Evolutionary conservation across 1,140 invertebrate genomes (phyloP).

Genomic region (Aphidius ervi): DNA sequence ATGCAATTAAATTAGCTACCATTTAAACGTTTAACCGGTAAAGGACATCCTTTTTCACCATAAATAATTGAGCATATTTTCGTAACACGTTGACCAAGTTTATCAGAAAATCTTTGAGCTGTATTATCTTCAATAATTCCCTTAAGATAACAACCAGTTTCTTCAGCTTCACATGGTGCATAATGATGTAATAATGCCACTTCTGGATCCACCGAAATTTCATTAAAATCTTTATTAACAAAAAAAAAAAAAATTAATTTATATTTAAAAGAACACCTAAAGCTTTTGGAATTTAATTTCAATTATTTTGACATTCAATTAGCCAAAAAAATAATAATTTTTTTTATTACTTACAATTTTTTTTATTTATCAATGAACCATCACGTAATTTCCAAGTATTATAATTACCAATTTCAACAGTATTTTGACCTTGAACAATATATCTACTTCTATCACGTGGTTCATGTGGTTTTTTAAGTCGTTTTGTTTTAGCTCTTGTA

Average conservation of each 20-base stretch:
- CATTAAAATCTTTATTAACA: constrained; percentile 19
- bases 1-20: not conserved
- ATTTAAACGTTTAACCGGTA: constrained; percentile 9
- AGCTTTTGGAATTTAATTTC: not conserved
- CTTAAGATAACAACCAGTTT: constrained; percentile 54
- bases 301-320: too few species aligned
- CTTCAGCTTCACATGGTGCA: constrained; percentile 50
- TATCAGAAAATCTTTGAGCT: constrained; percentile 40
- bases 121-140: constrained; percentile 47
- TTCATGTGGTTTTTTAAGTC: constrained; percentile 54
- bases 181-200: constrained; percentile 30
- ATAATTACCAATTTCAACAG: constrained; percentile 62
- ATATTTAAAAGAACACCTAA: not conserved
- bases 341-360: constrained; percentile 2
- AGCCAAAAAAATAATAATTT: too few species aligned
- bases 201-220: constrained; percentile 20
- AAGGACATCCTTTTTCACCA: constrained; percentile 23
- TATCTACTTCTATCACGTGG: constrained; percentile 59
- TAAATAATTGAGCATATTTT: constrained; percentile 41
- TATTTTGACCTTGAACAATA: constrained; percentile 54
- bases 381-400: constrained; percentile 54
- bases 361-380: constrained; percentile 9
- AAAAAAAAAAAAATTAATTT: constrained; percentile 24
- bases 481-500: constrained; percentile 55
- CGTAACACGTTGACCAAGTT: constrained; percentile 45